Base-by-base conservation (phyloP, 2,888 invertebrate species). In the Agonopterix heracliana region DNA sequence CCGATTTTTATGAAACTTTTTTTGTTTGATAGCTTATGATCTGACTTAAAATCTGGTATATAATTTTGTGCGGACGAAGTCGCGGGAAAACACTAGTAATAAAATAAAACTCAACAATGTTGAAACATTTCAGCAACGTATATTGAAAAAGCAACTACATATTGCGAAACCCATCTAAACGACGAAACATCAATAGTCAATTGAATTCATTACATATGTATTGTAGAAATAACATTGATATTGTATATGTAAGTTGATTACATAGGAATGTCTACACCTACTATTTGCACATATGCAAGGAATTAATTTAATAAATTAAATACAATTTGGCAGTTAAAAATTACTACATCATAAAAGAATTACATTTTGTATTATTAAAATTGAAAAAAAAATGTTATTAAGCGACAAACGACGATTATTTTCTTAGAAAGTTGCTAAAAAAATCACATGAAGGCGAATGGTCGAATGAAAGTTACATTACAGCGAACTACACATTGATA, bases 61-160 rank as follows among this genome's bases (percentile, higher is more conserved):
- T n/a, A n/a, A n/a, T n/a, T n/a, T n/a, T n/a, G n/a, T n/a, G n/a
- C n/a, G n/a, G n/a, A n/a, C n/a, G n/a, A n/a, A n/a, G n/a, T n/a
- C n/a, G n/a, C n/a, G n/a, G n/a, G n/a, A n/a, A n/a, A n/a, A n/a
- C n/a, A n/a, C n/a, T n/a, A 41, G 13, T 9, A 11, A 13, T 12
- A 43, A 41, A 46, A 52, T 50, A 56, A 57, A 57, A 51, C 36
- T 47, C 12, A 10, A 5, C 54, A 52, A 14, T 26, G 26, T 26
- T 26, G 26, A 26, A 26, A 57, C 55, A 64, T 59, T 57, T 51
- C 62, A 58, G 59, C 58, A 63, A 60, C 56, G 52, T 66, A 61
- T 63, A 65, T 62, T 52, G 60, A 60, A 60, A 59, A 67, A 64
- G 64, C 64, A 56, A 53, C 61, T 60, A 66, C 58, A 59, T 55